Evolutionary conservation across 53 echinoderm and acorn worm species (phyloP).

Genomic region (Hippasteria phrygiana): DNA sequence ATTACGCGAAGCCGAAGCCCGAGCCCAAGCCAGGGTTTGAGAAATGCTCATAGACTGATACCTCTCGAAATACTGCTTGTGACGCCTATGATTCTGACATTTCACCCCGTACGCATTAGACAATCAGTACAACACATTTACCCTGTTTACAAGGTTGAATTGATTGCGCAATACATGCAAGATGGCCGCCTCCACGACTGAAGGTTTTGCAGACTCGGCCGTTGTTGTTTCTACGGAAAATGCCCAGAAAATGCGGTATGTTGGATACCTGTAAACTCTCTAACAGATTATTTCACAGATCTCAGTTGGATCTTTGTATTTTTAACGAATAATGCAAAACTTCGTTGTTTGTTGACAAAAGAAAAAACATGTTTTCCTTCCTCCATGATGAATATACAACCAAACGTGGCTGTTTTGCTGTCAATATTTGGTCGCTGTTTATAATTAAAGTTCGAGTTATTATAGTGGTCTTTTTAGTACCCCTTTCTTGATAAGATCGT

Average conservation of each 20-base stretch:
- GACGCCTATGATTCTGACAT: background rate
- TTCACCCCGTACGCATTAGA: background rate
- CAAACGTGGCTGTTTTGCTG: no score
- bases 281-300: background rate
- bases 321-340: no score
- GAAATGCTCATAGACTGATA: conserved; percentile 38
- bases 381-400: no score
- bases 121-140: background rate
- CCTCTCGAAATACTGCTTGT: background rate
- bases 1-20: no score
- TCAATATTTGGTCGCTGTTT: no score
- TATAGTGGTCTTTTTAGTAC: no score
- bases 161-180: conserved; percentile 48
- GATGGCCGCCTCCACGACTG: conserved; percentile 58
- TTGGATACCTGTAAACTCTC: background rate
- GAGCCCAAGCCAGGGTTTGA: no score
- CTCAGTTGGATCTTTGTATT: no score
- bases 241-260: conserved; percentile 63
- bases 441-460: no score
- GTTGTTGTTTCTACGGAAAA: conserved; percentile 34
- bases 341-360: no score
- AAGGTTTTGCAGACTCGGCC: background rate
- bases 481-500: no score
- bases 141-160: background rate
- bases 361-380: no score